phyloP scores from a whole-genome alignment of 2,888 invertebrate genomes.

The Nephrocerus scutellatus region DNA sequence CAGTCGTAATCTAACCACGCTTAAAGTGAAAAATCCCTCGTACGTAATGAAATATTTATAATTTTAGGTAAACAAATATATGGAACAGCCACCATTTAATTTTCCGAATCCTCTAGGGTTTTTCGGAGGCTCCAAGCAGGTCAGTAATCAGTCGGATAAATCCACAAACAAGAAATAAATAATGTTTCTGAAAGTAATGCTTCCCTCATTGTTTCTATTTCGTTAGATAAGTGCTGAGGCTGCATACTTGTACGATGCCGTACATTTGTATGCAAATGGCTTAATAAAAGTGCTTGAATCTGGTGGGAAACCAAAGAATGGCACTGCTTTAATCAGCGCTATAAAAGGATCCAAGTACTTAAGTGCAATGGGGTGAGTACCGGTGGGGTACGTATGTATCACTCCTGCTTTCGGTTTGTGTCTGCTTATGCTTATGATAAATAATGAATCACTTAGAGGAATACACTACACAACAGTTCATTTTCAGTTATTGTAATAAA shows the following conservation, averaged over 20 bases:
- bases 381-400: background rate
- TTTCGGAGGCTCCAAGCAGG: constrained; percentile 68
- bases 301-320: constrained; percentile 68
- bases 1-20: no score
- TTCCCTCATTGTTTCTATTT: constrained; percentile 2
- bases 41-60: no score
- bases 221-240: constrained; percentile 76
- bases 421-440: constrained; percentile 17
- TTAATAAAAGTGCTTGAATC: constrained; percentile 61
- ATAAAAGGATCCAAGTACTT: constrained; percentile 72
- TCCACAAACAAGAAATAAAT: background rate
- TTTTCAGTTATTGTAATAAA: no score
- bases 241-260: constrained; percentile 89
- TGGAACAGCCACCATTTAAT: constrained; percentile 80
- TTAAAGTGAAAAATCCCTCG: no score
- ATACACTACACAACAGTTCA: no score
- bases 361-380: constrained; percentile 75
- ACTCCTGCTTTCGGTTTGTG: background rate
- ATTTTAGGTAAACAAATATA: constrained; percentile 72
- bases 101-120: constrained; percentile 71
- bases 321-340: constrained; percentile 69
- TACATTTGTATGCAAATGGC: constrained; percentile 83
- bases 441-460: constrained; percentile 7
- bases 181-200: no score
- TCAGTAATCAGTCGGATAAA: no score